Base-by-base conservation (phyloP, 1,140 invertebrate species). In the Cheumatopsyche charites region DNA sequence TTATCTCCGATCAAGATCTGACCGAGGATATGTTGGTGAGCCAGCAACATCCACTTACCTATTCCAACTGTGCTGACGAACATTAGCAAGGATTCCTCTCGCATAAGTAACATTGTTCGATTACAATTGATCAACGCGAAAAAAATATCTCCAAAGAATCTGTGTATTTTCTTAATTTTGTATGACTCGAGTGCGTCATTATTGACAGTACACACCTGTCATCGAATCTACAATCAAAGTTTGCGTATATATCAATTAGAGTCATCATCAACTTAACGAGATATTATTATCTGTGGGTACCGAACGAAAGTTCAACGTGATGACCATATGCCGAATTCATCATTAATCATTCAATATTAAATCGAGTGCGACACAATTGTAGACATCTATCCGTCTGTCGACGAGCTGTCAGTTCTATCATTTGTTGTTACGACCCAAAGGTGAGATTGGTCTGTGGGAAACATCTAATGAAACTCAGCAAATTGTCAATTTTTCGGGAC, bases 351-450 rank as follows among this genome's bases (percentile, higher is more conserved):
- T 70, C 47, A 23, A 6, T 36, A 36, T 36, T 36, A 49, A 55
- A 70, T 70, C 68, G 49, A 70, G 49, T 62, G 68, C 49, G 68
- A 70, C 68, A 70, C 68, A 70, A 70, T 70, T 70, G 68, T 29
- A n/a, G 25, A 26, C 61, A 52, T 70, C 25, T 21, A 11, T 61
- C 61, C 17, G 49, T 26, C 68, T 70, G 68, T 70, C 68, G 19
- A 36, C 49, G 68, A 25, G 52, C 41, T 45, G 67, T 68, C 58
- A 49, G 13, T 36, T 52, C 21, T 19, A 25, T 17, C 15, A 55
- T 55, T 47, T 47, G 43, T 19, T 58, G 55, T 25, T 4, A 1
- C 21, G 41, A 29, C 36, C 13, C 13, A 63, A 12, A 63, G 62
- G 62, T 63, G 62, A 63, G 41, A 9, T 19, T 63, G 12, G 12